Evolutionary conservation across 2,888 invertebrate species (phyloP).

Genomic region (Drepana falcataria): DNA sequence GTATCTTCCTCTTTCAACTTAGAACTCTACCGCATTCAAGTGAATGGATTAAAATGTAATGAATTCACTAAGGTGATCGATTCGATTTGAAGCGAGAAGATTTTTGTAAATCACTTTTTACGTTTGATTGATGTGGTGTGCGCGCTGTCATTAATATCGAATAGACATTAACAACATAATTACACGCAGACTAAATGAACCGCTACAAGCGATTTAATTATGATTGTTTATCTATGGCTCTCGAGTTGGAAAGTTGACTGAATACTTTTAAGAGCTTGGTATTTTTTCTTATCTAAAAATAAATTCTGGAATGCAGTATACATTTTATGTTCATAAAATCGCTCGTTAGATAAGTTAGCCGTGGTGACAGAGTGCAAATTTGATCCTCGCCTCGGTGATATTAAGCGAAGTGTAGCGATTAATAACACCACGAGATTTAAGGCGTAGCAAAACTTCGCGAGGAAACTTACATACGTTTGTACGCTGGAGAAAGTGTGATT

Average conservation of each 20-base stretch:
- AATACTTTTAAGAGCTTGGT: not conserved
- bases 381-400: no score
- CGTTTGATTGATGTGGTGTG: not conserved
- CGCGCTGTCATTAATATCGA: slow-evolving; percentile 3
- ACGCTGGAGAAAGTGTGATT: no score
- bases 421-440: no score
- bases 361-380: no score
- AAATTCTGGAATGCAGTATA: no score
- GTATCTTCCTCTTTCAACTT: not conserved
- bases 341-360: no score
- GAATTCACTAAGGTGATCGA: not conserved
- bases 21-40: not conserved
- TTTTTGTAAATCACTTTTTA: not conserved
- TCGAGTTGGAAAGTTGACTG: slow-evolving; percentile 3
- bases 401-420: no score
- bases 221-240: slow-evolving; percentile 4
- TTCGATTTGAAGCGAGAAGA: not conserved
- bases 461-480: no score
- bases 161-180: slow-evolving; percentile 5
- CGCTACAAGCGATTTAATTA: not conserved
- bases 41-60: not conserved
- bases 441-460: no score
- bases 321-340: no score
- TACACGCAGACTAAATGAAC: not conserved
- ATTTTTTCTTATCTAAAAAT: no score